Evolutionary conservation across 2,113 vertebrate species (phyloP).

Genomic region (Hippocampus guttulatus): DNA sequence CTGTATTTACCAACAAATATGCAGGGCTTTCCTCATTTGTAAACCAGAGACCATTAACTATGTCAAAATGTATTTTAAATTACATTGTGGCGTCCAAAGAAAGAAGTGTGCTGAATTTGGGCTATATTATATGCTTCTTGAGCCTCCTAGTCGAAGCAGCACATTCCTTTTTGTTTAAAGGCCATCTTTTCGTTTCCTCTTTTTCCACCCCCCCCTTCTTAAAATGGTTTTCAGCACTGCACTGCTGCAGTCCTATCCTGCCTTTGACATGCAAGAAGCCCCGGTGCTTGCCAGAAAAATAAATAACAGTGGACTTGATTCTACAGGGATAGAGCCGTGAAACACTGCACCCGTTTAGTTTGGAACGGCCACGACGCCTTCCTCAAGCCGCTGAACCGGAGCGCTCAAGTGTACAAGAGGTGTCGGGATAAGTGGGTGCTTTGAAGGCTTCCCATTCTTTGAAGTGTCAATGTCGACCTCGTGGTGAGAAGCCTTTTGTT

Average conservation of each 20-base stretch:
- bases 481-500: slow-evolving; percentile 41
- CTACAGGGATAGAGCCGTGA: slow-evolving; percentile 62
- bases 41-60: slow-evolving; percentile 49
- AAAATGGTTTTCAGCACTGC: slow-evolving; percentile 59
- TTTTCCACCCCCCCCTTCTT: slow-evolving; percentile 57
- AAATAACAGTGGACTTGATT: slow-evolving; percentile 68
- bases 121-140: slow-evolving; percentile 66
- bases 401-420: slow-evolving; percentile 27
- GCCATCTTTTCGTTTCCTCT: slow-evolving; percentile 52
- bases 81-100: slow-evolving; percentile 41
- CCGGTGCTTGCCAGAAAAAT: slow-evolving; percentile 63
- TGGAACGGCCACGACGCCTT: slow-evolving; percentile 59
- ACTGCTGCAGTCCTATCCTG: slow-evolving; percentile 56
- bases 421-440: slow-evolving; percentile 44
- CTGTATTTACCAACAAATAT: slow-evolving; percentile 58
- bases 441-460: slow-evolving; percentile 30
- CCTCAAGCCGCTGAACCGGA: slow-evolving; percentile 51
- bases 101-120: slow-evolving; percentile 51
- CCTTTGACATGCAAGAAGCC: slow-evolving; percentile 62
- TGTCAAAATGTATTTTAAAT: slow-evolving; percentile 61
- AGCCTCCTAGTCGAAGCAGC: slow-evolving; percentile 54
- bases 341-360: slow-evolving; percentile 65
- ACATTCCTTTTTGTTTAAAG: slow-evolving; percentile 61
- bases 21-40: slow-evolving; percentile 42
- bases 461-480: slow-evolving; percentile 26